A percentile compares a stretch with the other conserved stretches of the same genome.
Conservation (phyloP, 2,113 vertebrate species). For the Pycnonotus jocosus region DNA sequence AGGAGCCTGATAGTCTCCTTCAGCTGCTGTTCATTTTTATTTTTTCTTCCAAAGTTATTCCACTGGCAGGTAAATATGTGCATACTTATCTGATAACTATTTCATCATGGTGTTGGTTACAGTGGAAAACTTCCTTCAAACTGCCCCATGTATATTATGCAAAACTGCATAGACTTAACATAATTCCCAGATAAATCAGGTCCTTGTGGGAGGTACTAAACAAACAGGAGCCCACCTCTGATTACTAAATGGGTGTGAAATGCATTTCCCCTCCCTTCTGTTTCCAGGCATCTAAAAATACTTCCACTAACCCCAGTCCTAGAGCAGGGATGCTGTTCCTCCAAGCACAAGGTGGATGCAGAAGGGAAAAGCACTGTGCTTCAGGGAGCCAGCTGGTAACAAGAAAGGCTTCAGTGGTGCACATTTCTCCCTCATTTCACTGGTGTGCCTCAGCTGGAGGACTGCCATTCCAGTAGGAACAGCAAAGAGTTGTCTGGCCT, state of each 20-base stretch:
- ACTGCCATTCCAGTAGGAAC: not conserved
- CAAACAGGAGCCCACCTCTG: not conserved
- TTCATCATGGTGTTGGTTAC: not conserved
- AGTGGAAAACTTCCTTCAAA: not conserved
- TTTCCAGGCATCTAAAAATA: not conserved
- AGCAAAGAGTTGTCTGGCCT: not conserved
- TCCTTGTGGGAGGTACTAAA: not conserved
- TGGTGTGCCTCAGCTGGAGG: not conserved
- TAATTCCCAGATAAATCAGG: not conserved
- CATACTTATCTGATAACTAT: not conserved
- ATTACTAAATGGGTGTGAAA: not conserved
- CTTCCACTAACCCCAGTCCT: not conserved
- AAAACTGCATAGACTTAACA: not conserved
- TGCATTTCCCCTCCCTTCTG: not conserved
- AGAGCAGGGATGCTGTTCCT: not conserved
- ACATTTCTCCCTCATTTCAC: not conserved
- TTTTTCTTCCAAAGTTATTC: not conserved
- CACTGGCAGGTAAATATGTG: not conserved
- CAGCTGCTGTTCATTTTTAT: not conserved
- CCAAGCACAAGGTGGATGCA: not conserved
- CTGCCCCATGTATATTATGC: rapidly evolving
- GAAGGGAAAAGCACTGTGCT: not conserved
- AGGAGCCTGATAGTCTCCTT: not conserved
- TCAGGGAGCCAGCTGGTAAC: not conserved
- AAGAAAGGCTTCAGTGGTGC: not conserved